phyloP scores from a whole-genome alignment of 2,888 invertebrate species.

The Phyllotreta cruciferae region DNA sequence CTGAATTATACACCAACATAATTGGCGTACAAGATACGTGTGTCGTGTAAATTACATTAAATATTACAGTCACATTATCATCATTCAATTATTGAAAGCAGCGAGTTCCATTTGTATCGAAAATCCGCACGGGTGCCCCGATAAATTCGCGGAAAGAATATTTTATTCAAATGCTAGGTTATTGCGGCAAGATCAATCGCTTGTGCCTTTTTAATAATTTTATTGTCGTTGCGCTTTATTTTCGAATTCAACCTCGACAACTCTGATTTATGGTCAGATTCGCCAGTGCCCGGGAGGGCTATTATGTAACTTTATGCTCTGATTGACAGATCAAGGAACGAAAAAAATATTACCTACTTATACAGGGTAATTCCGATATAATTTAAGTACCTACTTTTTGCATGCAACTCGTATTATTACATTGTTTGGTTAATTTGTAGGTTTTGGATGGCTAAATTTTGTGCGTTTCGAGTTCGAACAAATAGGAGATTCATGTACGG shows the following conservation, averaged over 20 bases:
- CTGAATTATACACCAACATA: not conserved
- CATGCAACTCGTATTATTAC: too few species aligned
- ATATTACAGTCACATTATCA: not conserved
- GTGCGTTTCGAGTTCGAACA: too few species aligned
- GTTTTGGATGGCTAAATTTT: too few species aligned
- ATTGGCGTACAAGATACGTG: too few species aligned
- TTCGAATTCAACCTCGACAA: conserved; percentile 28
- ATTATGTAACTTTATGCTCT: conserved; percentile 11
- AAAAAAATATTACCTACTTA: conserved; percentile 5
- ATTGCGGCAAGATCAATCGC: conserved; percentile 27
- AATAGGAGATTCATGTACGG: too few species aligned
- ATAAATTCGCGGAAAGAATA: conserved; percentile 32
- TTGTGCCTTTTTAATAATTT: conserved; percentile 27
- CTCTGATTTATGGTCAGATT: conserved; percentile 13
- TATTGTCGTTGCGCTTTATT: conserved; percentile 32
- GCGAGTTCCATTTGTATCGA: conserved; percentile 15
- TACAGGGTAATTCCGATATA: too few species aligned
- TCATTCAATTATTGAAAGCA: not conserved
- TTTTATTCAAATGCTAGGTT: conserved; percentile 20
- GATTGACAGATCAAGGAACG: conserved; percentile 6
- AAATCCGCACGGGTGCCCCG: conserved; percentile 13
- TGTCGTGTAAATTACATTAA: too few species aligned
- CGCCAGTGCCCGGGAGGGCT: not conserved
- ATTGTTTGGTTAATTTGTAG: too few species aligned
- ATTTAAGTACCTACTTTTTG: too few species aligned